Evolutionary conservation across 2,113 vertebrate species (phyloP).

Genomic region (Ctenodactylus gundi): DNA sequence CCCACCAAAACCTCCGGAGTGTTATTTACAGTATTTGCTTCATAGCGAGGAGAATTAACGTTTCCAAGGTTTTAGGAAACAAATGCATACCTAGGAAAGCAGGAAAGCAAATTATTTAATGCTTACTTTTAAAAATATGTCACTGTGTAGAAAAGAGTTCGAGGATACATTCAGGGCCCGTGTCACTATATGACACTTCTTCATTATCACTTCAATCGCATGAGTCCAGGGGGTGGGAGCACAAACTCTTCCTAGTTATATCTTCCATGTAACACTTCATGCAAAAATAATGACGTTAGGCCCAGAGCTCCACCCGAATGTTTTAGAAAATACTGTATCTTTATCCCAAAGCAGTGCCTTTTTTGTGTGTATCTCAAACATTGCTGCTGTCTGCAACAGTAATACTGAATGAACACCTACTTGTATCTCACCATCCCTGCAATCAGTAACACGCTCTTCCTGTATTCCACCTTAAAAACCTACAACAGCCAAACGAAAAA

Average conservation of each 20-base stretch:
- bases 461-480: constrained; percentile 49
- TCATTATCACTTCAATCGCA: constrained; percentile 81
- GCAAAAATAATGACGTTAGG: constrained; percentile 62
- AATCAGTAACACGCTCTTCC: constrained; percentile 66
- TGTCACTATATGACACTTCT: constrained; percentile 64
- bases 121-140: constrained; percentile 79
- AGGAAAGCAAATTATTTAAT: constrained; percentile 80
- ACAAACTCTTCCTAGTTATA: constrained; percentile 47
- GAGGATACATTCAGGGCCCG: constrained; percentile 64
- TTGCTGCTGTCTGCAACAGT: constrained; percentile 74
- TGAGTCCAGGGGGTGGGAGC: constrained; percentile 59
- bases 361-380: constrained; percentile 70
- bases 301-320: constrained; percentile 65
- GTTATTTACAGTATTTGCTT: constrained; percentile 78
- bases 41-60: constrained; percentile 73
- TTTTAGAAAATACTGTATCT: constrained; percentile 72
- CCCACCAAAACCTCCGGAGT: constrained; percentile 74
- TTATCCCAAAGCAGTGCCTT: constrained; percentile 70
- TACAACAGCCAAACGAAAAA: constrained; percentile 73
- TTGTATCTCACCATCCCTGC: constrained; percentile 67
- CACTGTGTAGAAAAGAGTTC: constrained; percentile 67
- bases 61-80: constrained; percentile 70
- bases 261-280: constrained; percentile 49
- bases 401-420: background rate
- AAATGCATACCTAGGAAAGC: constrained; percentile 56